Conservation (phyloP, 2,888 invertebrate genomes). For the Crocallis elinguaria region DNA sequence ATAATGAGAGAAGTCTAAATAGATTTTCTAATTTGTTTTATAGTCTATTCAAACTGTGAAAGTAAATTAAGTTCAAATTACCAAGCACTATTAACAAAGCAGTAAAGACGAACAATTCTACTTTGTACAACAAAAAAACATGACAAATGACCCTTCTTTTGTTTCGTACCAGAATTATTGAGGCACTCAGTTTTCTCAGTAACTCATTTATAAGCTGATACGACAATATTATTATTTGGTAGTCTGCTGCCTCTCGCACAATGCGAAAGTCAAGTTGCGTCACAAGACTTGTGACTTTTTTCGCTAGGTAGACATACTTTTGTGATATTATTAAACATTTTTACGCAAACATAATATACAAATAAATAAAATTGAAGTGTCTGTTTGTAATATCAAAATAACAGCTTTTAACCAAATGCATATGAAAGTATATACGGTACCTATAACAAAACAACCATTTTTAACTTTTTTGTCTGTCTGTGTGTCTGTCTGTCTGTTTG, state of each 20-base stretch:
- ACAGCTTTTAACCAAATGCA: no score
- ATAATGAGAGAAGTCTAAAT: background rate
- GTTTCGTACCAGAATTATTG: slow-evolving; percentile 32
- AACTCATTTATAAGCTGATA: slow-evolving; percentile 28
- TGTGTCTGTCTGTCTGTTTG: no score
- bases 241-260: no score
- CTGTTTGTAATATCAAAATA: no score
- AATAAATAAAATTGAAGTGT: no score
- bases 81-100: slow-evolving; percentile 17
- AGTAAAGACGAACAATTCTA: slow-evolving; percentile 10
- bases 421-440: no score
- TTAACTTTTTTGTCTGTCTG: no score
- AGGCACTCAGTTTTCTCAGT: slow-evolving; percentile 22
- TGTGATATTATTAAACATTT: no score
- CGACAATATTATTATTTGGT: slow-evolving; percentile 6
- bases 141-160: slow-evolving; percentile 37
- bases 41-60: slow-evolving; percentile 19
- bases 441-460: no score
- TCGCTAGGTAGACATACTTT: no score
- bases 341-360: no score
- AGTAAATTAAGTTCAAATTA: slow-evolving; percentile 24
- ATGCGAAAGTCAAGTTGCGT: background rate
- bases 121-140: slow-evolving; percentile 30
- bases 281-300: no score
- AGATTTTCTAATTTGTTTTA: slow-evolving; percentile 5